phyloP scores from a whole-genome alignment of 2,797 vertebrate species.

The Halcyon leucocephala region DNA sequence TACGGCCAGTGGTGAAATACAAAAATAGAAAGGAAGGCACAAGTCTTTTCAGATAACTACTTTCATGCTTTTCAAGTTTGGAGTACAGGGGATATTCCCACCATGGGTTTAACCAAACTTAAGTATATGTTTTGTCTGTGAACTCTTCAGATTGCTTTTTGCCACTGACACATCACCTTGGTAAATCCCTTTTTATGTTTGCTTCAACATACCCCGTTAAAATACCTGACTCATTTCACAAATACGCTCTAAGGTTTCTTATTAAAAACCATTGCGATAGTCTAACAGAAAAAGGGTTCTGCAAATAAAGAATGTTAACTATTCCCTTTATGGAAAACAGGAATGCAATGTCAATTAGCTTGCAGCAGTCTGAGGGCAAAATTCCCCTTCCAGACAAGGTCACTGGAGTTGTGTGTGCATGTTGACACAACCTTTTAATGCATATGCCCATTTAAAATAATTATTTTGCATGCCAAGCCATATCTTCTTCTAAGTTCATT shows the following conservation, averaged over 20 bases:
- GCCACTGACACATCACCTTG: background rate
- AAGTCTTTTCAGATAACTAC: background rate
- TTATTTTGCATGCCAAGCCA: background rate
- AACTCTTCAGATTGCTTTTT: background rate
- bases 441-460: conserved; percentile 1
- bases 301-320: background rate
- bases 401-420: background rate
- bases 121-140: background rate
- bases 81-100: background rate
- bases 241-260: background rate
- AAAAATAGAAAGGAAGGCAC: background rate
- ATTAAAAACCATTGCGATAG: background rate
- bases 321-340: background rate
- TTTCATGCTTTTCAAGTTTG: background rate
- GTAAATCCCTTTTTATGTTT: background rate
- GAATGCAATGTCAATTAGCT: background rate
- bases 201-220: background rate
- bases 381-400: background rate
- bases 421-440: conserved; percentile 22
- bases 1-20: background rate
- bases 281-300: background rate
- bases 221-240: background rate
- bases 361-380: background rate
- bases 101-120: background rate
- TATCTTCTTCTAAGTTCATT: conserved; percentile 21